Evolutionary conservation across 2,797 vertebrate species (phyloP).

Genomic region (Sandelia bainsii): DNA sequence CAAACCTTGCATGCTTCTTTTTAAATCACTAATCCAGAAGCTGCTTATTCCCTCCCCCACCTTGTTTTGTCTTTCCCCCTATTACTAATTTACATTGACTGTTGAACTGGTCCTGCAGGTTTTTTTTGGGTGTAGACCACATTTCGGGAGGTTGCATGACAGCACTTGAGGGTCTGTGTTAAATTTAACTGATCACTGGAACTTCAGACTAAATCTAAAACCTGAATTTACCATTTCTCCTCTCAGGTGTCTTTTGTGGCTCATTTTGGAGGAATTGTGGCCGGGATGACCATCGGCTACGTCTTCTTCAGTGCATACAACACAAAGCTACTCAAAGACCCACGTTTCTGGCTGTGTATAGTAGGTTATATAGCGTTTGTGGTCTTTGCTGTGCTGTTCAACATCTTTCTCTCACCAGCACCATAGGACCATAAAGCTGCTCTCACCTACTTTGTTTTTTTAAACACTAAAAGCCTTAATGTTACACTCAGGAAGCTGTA

Average conservation of each 20-base stretch:
- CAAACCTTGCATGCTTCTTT: not conserved
- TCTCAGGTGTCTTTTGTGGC: slow-evolving; percentile 93
- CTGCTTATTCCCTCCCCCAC: not conserved
- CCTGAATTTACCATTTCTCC: not conserved
- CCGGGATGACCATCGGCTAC: slow-evolving; percentile 93
- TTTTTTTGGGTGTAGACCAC: slow-evolving; percentile 6
- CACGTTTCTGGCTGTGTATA: slow-evolving; percentile 92
- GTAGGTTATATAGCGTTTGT: slow-evolving; percentile 84
- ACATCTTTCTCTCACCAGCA: slow-evolving; percentile 89
- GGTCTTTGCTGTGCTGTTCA: slow-evolving; percentile 89
- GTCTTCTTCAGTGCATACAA: slow-evolving; percentile 92
- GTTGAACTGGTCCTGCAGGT: slow-evolving; percentile 43
- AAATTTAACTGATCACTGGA: not conserved
- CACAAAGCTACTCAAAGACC: slow-evolving; percentile 88
- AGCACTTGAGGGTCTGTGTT: not conserved
- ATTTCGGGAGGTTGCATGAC: not conserved
- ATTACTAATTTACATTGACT: not conserved
- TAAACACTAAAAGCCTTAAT: slow-evolving; percentile 30
- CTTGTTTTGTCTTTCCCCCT: not conserved
- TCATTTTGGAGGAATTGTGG: slow-evolving; percentile 90
- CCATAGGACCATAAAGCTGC: slow-evolving; percentile 27
- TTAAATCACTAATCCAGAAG: not conserved
- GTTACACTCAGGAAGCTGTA: slow-evolving; percentile 40
- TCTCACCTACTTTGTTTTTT: not conserved
- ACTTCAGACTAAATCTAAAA: slow-evolving; percentile 1